Percentiles rank a stretch among this genome's conserved stretches.
Conservation (phyloP, 2,113 vertebrate species). For the Gymnobelideus leadbeateri region DNA sequence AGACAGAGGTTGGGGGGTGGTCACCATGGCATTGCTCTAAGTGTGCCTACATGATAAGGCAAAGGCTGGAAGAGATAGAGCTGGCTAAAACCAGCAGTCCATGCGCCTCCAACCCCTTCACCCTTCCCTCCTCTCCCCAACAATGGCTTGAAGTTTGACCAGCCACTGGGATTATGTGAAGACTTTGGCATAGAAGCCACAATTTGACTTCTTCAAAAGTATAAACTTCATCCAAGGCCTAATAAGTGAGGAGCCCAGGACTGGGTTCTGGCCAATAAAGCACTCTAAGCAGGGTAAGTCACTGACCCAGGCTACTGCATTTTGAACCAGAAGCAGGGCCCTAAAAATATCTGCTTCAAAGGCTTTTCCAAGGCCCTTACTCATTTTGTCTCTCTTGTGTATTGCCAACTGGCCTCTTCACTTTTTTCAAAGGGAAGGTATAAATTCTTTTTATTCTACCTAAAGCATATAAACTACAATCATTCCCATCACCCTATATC, state of each 20-base stretch:
- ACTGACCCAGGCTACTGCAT: neutral
- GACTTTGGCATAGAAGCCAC: constrained; percentile 75
- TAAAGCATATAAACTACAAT: neutral
- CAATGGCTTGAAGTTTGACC: constrained; percentile 73
- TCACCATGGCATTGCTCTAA: too few species aligned
- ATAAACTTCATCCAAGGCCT: neutral
- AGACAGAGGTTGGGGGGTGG: too few species aligned
- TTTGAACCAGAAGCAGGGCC: neutral
- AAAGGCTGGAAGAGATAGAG: too few species aligned
- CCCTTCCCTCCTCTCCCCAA: constrained; percentile 17
- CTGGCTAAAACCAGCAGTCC: too few species aligned
- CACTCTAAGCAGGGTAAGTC: neutral
- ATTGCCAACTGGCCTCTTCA: neutral
- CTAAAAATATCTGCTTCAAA: neutral
- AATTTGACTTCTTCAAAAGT: constrained; percentile 76
- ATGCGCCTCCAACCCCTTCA: too few species aligned
- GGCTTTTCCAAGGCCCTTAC: neutral
- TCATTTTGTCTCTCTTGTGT: neutral
- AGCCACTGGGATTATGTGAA: constrained; percentile 57
- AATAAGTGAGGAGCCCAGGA: neutral
- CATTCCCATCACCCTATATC: neutral
- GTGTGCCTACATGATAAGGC: too few species aligned
- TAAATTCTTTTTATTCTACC: neutral
- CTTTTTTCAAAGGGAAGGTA: neutral
- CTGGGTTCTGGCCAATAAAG: neutral